Percentiles rank a stretch among this genome's conserved stretches.
phyloP scores from a whole-genome alignment of 2,888 invertebrate genomes.

The Candidula unifasciata region DNA sequence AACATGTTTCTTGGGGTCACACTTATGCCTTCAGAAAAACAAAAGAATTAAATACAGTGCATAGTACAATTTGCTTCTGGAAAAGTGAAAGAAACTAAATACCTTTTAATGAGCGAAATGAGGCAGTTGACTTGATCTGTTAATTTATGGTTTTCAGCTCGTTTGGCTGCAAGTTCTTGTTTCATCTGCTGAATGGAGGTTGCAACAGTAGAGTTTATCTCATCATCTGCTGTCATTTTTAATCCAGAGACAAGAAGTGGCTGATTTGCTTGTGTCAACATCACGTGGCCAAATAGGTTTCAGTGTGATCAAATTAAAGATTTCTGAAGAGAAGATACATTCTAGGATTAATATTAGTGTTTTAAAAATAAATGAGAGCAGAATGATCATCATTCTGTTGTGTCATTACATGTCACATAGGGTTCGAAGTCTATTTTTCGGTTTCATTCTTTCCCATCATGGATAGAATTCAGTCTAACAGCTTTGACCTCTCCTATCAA shows the following conservation, averaged over 20 bases:
- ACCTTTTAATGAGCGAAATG: conserved; percentile 72
- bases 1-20: no score
- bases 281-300: neutral
- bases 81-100: neutral
- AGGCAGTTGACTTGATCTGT: conserved; percentile 71
- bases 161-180: conserved; percentile 62
- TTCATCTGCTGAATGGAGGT: conserved; percentile 53
- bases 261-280: conserved; percentile 35
- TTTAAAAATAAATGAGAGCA: no score
- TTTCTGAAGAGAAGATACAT: neutral
- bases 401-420: no score
- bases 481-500: no score
- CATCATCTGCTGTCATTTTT: conserved; percentile 10
- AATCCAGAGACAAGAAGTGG: conserved; percentile 35
- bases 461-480: no score
- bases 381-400: no score
- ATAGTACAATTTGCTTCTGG: no score
- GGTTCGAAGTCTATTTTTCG: no score
- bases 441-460: no score
- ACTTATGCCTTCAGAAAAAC: no score
- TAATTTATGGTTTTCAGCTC: conserved; percentile 64
- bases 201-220: conserved; percentile 29
- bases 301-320: neutral
- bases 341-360: no score
- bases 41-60: no score